Base-by-base conservation (phyloP, 1,140 invertebrate genomes). In the Trissolcus basalis region DNA sequence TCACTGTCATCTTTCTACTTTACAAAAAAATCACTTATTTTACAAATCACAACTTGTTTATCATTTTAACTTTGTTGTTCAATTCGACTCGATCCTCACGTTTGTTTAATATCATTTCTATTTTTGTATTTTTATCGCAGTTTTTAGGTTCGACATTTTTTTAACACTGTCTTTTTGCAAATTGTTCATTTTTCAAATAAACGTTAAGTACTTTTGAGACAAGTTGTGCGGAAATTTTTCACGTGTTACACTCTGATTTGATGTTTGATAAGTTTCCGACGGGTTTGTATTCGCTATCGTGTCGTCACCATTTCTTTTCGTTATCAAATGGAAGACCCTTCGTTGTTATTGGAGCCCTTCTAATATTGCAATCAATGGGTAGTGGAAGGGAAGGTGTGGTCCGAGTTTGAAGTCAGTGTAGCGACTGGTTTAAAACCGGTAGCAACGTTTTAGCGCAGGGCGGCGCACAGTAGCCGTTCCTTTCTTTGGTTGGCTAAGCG, bases 401-500 rank as follows among this genome's bases (percentile, higher is more conserved):
- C 78, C 83, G 70, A 70, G 79, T 74, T 74, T 67, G 48, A 53
- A 78, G 27, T 60, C 61, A 64, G 61, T 48, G 73, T 78, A 79
- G 84, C 79, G 81, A 84, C 77, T 84, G 85, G 85, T 76, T 69
- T 61, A 81, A 85, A 87, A 87, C 84, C 86, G 80, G 85, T 88
- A 88, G 86, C 81, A 69, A 55, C 72, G 78, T 80, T 83, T 83
- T 83, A 80, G 79, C 80, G 80, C 79, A 87, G 85, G 86, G 84
- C 86, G 87, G 83, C 81, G 83, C 86, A 84, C 87, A 69, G 87
- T 87, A 89, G 87, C 83, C 53, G 72, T 70, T 81, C 63, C 72
- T 75, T 77, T 51, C 80, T 84, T 84, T 85, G 81, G 85, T 86
- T 86, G 85, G 83, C 83, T 83, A 82, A 69, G 70, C 80, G 74